A percentile compares a stretch with the other conserved stretches of the same genome.
Evolutionary conservation across 2,888 invertebrate species (phyloP).

Genomic region (Terebella lapidaria): DNA sequence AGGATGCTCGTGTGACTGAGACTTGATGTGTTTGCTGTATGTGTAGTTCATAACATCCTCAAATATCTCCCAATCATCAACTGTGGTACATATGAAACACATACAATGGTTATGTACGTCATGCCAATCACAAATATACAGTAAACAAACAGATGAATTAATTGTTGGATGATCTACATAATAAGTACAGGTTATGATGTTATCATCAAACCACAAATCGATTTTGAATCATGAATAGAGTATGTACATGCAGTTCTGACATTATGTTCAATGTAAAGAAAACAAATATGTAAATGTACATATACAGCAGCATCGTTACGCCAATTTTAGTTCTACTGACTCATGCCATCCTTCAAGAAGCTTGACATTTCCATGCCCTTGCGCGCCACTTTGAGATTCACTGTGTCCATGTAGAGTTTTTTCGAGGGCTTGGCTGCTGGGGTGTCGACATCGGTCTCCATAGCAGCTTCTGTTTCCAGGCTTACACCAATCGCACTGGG

Average conservation of each 20-base stretch:
- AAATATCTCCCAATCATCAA: slow-evolving; percentile 98
- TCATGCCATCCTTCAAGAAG: slow-evolving; percentile 97
- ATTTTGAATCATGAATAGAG: too few species aligned
- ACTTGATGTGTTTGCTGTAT: slow-evolving; percentile 87
- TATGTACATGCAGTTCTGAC: too few species aligned
- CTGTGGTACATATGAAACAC: slow-evolving; percentile 35
- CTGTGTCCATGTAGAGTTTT: slow-evolving; percentile 80
- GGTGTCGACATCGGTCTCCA: slow-evolving; percentile 45
- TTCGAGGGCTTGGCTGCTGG: slow-evolving; percentile 13
- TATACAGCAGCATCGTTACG: too few species aligned
- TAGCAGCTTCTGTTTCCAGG: slow-evolving; percentile 58
- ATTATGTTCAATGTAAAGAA: too few species aligned
- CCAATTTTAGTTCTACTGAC: too few species aligned
- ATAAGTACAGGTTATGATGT: too few species aligned
- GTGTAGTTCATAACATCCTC: slow-evolving; percentile 92
- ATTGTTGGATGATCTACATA: too few species aligned
- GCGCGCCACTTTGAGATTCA: slow-evolving; percentile 83
- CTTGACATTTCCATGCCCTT: slow-evolving; percentile 79
- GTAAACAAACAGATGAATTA: too few species aligned
- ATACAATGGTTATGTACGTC: neutral
- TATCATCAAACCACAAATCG: too few species aligned
- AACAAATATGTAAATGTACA: too few species aligned
- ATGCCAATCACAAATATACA: neutral
- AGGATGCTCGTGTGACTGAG: slow-evolving; percentile 91
- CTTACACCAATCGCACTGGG: slow-evolving; percentile 82